Base-by-base conservation (phyloP, 2,888 invertebrate genomes). In the Andrena chrysosceles region DNA sequence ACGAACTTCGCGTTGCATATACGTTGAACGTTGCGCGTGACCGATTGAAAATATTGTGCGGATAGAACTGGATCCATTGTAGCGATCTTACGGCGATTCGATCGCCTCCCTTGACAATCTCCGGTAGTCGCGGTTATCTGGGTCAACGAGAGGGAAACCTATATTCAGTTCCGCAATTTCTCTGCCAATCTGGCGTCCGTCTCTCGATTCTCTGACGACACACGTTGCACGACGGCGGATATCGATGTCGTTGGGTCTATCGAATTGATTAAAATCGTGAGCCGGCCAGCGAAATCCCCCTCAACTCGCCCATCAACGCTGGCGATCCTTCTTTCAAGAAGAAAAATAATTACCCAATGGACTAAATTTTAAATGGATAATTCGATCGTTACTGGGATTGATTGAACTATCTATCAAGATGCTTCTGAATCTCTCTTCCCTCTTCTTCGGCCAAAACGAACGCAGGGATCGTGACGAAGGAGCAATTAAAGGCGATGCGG, bases 121-220 rank as follows among this genome's bases (percentile, higher is more conserved):
- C 78, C 74, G 77, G 70, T 68, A 79, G 77, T 67, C 73, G 26
- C 20, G 33, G 77, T 59, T n/a, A 89, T 89, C 77, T 81, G 67
- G 87, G 87, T 87, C 87, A 89, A 83, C 87, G 84, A 85, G 86
- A 87, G 85, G 81, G 80, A 86, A 83, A 77, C 71, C 80, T 71
- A 81, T 77, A 75, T 83, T 77, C 73, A 76, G 63, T 77, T 83
- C 73, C 60, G 71, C 86, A 85, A 83, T 83, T 87, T 83, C 71
- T 49, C 60, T 78, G 66, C 56, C 74, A 70, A 78, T 63, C 75
- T 26, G 26, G 3, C 71, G 26, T 81, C 68, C 64, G 72, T 81
- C 67, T 56, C 60, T 33, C 33, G 49, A 76, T 62, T 60, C 54
- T 49, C 42, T 23, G 23, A 68, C 42, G 35, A 35, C 62, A 42